A percentile compares a stretch with the other conserved stretches of the same genome.
These are phyloP conservation scores for Thryonomys swinderianus DNA, from an alignment of 2,113 vertebrate species.

Conservation along the genomic window DNA sequence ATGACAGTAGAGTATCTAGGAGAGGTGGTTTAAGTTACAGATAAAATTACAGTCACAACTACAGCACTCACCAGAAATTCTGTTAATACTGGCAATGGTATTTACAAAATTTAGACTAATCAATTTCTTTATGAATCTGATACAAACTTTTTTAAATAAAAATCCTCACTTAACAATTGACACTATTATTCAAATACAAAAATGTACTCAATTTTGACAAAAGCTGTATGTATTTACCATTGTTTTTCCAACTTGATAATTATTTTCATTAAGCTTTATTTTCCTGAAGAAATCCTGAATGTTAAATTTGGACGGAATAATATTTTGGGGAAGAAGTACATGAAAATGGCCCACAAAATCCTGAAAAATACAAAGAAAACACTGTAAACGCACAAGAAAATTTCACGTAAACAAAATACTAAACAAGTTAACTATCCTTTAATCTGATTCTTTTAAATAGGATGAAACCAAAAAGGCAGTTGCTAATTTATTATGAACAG, in stretches of 20 bases:
- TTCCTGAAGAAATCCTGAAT: slow-evolving; percentile 92
- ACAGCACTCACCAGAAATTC: not conserved
- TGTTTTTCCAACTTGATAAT: slow-evolving; percentile 96
- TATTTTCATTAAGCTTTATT: slow-evolving; percentile 89
- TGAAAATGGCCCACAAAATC: slow-evolving; percentile 96
- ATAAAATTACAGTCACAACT: slow-evolving; percentile 1
- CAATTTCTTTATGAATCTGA: slow-evolving; percentile 26
- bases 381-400: slow-evolving; percentile 32
- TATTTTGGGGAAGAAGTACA: slow-evolving; percentile 92
- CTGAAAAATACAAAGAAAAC: slow-evolving; percentile 82
- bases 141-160: slow-evolving; percentile 41
- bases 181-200: slow-evolving; percentile 49
- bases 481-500: slow-evolving; percentile 51
- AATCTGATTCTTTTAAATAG: slow-evolving; percentile 49
- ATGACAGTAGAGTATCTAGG: not conserved
- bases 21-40: slow-evolving; percentile 20
- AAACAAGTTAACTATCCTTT: slow-evolving; percentile 24
- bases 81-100: not conserved
- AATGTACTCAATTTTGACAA: not conserved
- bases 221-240: slow-evolving; percentile 89
- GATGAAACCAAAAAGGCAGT: slow-evolving; percentile 16
- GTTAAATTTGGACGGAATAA: slow-evolving; percentile 88
- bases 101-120: slow-evolving; percentile 26
- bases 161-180: slow-evolving; percentile 21
- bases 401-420: not conserved